Evolutionary conservation across 1,140 invertebrate species (phyloP).

Genomic region (Halictus rubicundus): DNA sequence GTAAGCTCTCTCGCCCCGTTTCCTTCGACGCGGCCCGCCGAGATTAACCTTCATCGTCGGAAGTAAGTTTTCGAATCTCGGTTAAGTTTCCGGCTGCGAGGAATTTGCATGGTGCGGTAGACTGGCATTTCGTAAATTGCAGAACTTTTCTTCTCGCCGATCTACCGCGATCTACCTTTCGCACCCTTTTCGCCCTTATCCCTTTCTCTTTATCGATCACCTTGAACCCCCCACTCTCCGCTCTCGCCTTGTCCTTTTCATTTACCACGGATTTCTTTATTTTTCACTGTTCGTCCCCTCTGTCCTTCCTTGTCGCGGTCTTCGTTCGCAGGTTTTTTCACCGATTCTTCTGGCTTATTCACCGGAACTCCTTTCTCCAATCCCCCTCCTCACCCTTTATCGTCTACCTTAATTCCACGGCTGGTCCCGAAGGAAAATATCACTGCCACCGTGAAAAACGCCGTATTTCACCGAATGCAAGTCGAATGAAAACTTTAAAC

Average conservation of each 20-base stretch:
- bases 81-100: conserved; percentile 51
- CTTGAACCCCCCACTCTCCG: background rate
- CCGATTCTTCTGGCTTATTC: background rate
- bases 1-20: conserved; percentile 49
- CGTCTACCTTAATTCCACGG: background rate
- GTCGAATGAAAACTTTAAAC: too few species aligned
- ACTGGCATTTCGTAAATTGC: conserved; percentile 62
- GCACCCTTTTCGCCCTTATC: conserved; percentile 28
- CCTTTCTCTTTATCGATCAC: conserved; percentile 22
- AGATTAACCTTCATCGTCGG: conserved; percentile 61
- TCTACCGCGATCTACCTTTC: conserved; percentile 35
- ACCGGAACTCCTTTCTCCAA: background rate
- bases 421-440: background rate
- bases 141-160: conserved; percentile 55
- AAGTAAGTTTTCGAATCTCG: conserved; percentile 61
- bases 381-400: background rate
- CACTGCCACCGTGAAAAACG: background rate
- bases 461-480: background rate
- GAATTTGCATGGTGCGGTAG: conserved; percentile 57
- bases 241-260: background rate
- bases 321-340: background rate
- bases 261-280: background rate
- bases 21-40: conserved; percentile 34
- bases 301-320: background rate
- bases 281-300: background rate